Evolutionary conservation across 2,797 vertebrate genomes (phyloP), one percentile per base, ranked within the genome.

Genomic region (Anas flavirostris): DNA sequence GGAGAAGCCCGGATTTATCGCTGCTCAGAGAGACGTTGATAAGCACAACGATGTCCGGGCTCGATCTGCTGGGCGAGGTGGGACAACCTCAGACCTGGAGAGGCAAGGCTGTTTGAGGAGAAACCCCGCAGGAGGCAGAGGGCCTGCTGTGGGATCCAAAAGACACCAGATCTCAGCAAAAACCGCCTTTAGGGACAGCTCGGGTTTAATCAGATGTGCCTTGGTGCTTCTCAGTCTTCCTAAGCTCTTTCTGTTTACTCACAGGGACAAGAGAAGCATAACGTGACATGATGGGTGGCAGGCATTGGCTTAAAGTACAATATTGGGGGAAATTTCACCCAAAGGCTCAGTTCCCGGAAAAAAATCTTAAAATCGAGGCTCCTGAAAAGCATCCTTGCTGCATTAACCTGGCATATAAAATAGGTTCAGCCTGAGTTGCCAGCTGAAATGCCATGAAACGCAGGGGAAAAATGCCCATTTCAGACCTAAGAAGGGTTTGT

Each of bases 231-330:
- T 2, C 46, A 53, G 0, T 16, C 48, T 67, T 23, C 13, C 25
- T 31, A 6, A 72, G 35, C 62, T 77, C 33, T 3, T 66, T 60
- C 31, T 80, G 2, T 0, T 11, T 68, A 73, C 53, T 91, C 31
- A 0, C 1, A 2, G 79, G 46, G 44, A 48, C n/a, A 62, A 25
- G 9, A 22, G 1, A 22, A 46, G 44, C 7, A 2, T 11, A 67
- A 67, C 28, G 26, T 56, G 52, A 63, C 0, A 0, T 1, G 0
- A 48, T 23, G 39, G 5, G 6, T 43, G 33, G 13, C 46, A 86
- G 52, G 21, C 29, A 3, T 73, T 81, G 62, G 37, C 43, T 53
- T 86, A 39, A 86, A 76, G 82, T 33, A 9, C 25, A 48, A 12
- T 16, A 52, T 3, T 33, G 46, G 73, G 29, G 56, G 29, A 79